Conservation (phyloP, 2,888 invertebrate genomes). For the Rotaria magnacalcarata region DNA sequence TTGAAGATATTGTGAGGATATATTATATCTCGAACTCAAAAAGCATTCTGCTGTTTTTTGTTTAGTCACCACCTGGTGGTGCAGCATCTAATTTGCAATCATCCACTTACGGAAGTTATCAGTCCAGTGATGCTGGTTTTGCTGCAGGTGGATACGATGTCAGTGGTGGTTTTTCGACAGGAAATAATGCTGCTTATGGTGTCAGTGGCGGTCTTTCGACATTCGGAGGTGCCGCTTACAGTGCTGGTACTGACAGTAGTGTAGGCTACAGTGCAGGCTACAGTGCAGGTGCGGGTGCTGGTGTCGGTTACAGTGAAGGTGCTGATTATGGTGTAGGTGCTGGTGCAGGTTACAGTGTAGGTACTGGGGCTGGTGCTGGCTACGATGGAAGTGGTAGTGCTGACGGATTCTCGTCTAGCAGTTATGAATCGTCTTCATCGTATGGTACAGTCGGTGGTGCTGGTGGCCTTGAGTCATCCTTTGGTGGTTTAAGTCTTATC, state of each 20-base stretch:
- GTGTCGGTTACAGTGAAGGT: too few species aligned
- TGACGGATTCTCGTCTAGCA: too few species aligned
- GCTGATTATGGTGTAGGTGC: too few species aligned
- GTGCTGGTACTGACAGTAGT: neutral
- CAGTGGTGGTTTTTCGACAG: neutral
- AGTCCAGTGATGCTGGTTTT: neutral
- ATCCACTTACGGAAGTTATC: neutral
- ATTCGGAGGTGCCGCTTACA: neutral
- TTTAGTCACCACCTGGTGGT: neutral
- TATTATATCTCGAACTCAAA: neutral
- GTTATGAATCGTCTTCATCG: too few species aligned
- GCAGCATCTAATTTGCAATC: neutral
- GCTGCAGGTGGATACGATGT: neutral
- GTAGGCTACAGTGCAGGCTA: too few species aligned
- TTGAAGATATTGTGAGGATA: slow-evolving; percentile 9
- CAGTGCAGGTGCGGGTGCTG: too few species aligned
- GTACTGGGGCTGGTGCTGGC: too few species aligned
- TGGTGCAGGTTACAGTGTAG: too few species aligned
- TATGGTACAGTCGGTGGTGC: neutral
- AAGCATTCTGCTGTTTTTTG: neutral
- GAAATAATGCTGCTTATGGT: neutral
- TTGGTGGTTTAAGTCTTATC: neutral
- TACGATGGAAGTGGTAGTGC: too few species aligned
- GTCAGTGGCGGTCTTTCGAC: neutral
- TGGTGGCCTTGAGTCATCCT: neutral